phyloP scores from a whole-genome alignment of 2,113 vertebrate genomes.

The Semnornis frantzii region DNA sequence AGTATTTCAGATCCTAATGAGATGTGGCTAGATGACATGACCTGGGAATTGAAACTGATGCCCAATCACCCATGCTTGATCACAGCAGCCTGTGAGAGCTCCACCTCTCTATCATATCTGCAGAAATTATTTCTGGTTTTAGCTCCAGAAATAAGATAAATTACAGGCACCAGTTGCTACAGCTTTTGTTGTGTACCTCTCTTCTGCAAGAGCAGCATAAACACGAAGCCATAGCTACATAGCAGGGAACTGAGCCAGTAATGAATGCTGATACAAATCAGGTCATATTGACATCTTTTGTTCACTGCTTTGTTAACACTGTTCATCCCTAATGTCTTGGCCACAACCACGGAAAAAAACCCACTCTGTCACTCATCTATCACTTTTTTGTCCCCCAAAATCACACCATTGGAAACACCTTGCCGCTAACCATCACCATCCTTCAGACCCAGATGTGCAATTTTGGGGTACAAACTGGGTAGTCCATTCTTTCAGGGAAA shows the following conservation, averaged over 20 bases:
- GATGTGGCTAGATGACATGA: neutral
- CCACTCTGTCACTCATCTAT: neutral
- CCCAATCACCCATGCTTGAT: neutral
- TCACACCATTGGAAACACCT: neutral
- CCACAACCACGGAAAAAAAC: neutral
- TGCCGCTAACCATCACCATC: neutral
- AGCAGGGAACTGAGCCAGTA: neutral
- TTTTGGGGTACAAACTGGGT: neutral
- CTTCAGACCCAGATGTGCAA: neutral
- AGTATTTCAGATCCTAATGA: neutral
- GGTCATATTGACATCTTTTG: slow-evolving; percentile 22
- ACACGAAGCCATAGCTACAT: neutral
- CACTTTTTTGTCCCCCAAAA: neutral
- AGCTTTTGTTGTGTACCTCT: neutral
- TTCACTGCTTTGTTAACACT: neutral
- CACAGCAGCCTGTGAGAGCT: neutral
- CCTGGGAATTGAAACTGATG: neutral
- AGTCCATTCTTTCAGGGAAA: neutral
- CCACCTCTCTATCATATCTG: neutral
- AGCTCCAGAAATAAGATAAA: neutral
- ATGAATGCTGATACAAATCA: neutral
- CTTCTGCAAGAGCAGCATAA: neutral
- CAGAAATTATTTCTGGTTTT: neutral
- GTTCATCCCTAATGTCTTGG: neutral
- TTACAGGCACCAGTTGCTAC: neutral